phyloP scores from a whole-genome alignment of 2,113 vertebrate species.

The Daubentonia madagascariensis region DNA sequence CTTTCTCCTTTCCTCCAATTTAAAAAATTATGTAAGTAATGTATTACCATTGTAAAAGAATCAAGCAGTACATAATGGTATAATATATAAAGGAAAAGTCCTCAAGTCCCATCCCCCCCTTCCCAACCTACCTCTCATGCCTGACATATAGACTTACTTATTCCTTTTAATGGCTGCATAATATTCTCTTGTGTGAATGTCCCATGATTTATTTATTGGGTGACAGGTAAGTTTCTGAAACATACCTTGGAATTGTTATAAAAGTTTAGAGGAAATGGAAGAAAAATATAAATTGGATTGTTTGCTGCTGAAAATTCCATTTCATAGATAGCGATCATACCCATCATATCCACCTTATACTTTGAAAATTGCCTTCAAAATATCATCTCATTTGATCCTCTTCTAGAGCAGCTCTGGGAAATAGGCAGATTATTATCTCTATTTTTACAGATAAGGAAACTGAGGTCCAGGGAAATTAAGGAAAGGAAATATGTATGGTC shows the following conservation, averaged over 20 bases:
- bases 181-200: slow-evolving; percentile 38
- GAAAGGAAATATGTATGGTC: background rate
- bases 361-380: slow-evolving; percentile 71
- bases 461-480: slow-evolving; percentile 62
- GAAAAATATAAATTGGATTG: slow-evolving; percentile 59
- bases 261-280: slow-evolving; percentile 58
- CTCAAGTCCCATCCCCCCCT: background rate
- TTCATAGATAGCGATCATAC: slow-evolving; percentile 65
- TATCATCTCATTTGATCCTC: slow-evolving; percentile 66
- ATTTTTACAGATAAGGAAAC: slow-evolving; percentile 73
- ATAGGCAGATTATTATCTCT: slow-evolving; percentile 61
- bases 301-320: slow-evolving; percentile 68
- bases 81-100: background rate
- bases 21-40: background rate
- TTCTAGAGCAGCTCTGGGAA: slow-evolving; percentile 46
- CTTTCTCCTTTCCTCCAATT: background rate
- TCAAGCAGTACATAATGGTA: background rate
- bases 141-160: background rate
- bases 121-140: background rate
- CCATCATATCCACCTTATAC: slow-evolving; percentile 43
- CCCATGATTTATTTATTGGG: slow-evolving; percentile 32
- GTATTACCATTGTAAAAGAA: background rate
- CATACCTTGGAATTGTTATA: slow-evolving; percentile 53
- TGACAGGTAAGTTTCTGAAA: slow-evolving; percentile 73
- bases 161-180: slow-evolving; percentile 66